phyloP scores from a whole-genome alignment of 2,797 vertebrate genomes.

The Anisognathus igniventris region DNA sequence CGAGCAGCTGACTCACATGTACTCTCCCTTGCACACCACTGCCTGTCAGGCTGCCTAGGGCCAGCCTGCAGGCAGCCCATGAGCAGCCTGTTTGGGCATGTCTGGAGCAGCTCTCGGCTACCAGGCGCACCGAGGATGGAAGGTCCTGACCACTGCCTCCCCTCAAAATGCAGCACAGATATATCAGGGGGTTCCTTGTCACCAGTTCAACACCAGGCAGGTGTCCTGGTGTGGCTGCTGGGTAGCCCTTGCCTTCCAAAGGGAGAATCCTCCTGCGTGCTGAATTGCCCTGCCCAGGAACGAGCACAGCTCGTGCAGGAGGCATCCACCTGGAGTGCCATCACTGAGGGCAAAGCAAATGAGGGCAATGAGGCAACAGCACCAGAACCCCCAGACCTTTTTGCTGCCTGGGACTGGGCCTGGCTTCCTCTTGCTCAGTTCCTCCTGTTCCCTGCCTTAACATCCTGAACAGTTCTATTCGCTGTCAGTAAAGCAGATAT shows the following conservation, averaged over 20 bases:
- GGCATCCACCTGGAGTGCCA: accelerated
- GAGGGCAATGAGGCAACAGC: neutral
- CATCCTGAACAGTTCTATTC: neutral
- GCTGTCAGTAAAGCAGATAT: neutral
- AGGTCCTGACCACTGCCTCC: neutral
- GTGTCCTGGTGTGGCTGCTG: neutral
- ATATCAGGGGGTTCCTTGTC: neutral
- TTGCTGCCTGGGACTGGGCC: neutral
- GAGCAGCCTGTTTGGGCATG: neutral
- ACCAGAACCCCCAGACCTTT: accelerated
- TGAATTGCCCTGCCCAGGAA: accelerated
- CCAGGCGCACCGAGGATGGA: neutral
- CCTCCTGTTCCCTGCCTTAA: neutral
- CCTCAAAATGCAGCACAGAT: neutral
- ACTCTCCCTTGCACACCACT: neutral
- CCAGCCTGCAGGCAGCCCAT: conserved; percentile 42
- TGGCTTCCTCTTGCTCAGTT: neutral
- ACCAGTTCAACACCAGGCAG: neutral
- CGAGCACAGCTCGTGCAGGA: accelerated
- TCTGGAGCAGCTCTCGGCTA: neutral
- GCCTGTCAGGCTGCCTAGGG: conserved; percentile 30
- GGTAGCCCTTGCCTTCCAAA: neutral
- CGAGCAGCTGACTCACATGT: neutral
- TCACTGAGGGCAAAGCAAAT: neutral
- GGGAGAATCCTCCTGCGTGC: accelerated